Evolutionary conservation across 2,113 vertebrate genomes (phyloP).

Genomic region (Astur gentilis): DNA sequence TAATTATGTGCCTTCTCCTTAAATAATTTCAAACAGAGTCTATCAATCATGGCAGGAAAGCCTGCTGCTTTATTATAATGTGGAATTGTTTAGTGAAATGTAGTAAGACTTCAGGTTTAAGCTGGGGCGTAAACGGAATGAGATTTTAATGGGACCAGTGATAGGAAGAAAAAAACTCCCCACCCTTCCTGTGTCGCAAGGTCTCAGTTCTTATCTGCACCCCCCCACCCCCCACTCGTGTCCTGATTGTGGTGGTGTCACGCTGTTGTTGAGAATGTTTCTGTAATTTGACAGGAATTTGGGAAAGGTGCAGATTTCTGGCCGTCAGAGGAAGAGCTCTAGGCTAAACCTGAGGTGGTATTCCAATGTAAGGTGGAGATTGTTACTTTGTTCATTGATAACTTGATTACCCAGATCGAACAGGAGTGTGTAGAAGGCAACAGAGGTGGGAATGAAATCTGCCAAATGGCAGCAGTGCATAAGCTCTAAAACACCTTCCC

Average conservation of each 20-base stretch:
- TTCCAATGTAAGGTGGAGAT: background rate
- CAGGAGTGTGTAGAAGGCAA: background rate
- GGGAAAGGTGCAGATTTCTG: background rate
- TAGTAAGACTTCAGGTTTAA: conserved; percentile 12
- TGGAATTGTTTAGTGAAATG: conserved; percentile 47
- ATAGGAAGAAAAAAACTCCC: conserved; percentile 5
- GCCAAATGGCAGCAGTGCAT: background rate
- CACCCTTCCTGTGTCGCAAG: conserved; percentile 35
- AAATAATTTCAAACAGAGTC: conserved; percentile 47
- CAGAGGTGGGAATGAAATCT: background rate
- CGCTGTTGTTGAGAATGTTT: background rate
- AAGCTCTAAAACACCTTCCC: background rate
- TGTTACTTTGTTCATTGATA: background rate
- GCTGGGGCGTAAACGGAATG: background rate
- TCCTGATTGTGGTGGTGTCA: background rate
- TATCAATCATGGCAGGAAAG: conserved; percentile 19
- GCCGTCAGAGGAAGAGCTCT: background rate
- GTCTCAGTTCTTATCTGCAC: background rate
- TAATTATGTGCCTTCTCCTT: conserved; percentile 23
- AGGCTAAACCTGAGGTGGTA: background rate
- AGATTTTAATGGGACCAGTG: background rate
- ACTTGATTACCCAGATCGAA: background rate
- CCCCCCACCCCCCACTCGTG: background rate
- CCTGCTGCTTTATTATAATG: background rate
- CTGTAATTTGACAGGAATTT: background rate